phyloP scores from a whole-genome alignment of 2,888 invertebrate species.

The Imbricaverruca yamaguchii region DNA sequence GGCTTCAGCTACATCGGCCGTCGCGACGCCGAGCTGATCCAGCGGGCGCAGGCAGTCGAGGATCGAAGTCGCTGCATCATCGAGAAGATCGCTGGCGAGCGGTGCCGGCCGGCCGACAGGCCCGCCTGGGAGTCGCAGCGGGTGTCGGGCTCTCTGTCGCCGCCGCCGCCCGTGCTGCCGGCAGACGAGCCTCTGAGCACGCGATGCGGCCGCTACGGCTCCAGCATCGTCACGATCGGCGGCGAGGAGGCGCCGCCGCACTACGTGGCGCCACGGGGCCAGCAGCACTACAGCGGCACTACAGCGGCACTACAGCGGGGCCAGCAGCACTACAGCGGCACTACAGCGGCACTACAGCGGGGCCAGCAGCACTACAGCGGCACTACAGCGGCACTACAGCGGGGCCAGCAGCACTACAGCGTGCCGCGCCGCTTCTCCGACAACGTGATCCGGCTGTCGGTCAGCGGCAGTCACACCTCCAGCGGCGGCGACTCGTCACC shows the following conservation, averaged over 20 bases:
- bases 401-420: conserved; percentile 8
- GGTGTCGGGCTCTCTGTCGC: background rate
- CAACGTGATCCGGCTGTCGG: conserved; percentile 10
- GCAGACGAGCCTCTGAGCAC: background rate
- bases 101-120: conserved; percentile 1
- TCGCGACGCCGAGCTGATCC: background rate
- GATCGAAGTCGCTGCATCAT: conserved; percentile 13
- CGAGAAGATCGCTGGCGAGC: conserved; percentile 14
- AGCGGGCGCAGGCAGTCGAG: background rate
- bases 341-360: background rate
- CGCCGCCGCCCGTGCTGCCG: conserved; percentile 10
- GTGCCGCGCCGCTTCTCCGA: background rate
- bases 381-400: background rate
- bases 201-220: background rate
- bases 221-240: conserved; percentile 9
- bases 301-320: background rate
- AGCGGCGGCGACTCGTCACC: background rate
- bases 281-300: background rate
- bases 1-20: conserved; percentile 18
- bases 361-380: background rate
- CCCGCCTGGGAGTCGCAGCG: background rate
- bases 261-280: background rate
- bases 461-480: conserved; percentile 9
- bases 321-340: background rate
- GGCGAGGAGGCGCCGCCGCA: background rate